These are phyloP conservation scores for Taphrorychus bicolor DNA, from an alignment of 2,888 invertebrate genomes.

Conservation along the genomic window DNA sequence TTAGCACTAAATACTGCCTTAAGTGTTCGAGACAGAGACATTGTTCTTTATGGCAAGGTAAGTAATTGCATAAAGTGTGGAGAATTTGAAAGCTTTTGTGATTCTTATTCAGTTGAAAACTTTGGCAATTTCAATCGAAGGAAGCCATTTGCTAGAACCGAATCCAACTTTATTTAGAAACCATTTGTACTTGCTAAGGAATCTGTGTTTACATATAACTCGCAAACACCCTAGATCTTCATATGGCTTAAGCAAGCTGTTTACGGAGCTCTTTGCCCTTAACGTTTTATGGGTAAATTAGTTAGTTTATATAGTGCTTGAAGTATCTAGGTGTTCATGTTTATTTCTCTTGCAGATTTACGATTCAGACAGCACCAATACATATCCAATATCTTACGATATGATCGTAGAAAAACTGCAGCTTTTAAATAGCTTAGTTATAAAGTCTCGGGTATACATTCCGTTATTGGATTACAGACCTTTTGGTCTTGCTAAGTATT, in stretches of 20 bases:
- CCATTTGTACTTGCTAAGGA: slow-evolving; percentile 34
- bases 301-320: background rate
- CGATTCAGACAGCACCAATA: slow-evolving; percentile 29
- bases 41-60: slow-evolving; percentile 34
- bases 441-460: slow-evolving; percentile 43
- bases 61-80: slow-evolving; percentile 4
- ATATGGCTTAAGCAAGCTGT: slow-evolving; percentile 22
- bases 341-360: slow-evolving; percentile 35
- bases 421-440: slow-evolving; percentile 44
- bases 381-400: slow-evolving; percentile 39
- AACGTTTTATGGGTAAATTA: slow-evolving; percentile 39
- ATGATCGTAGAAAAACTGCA: slow-evolving; percentile 37
- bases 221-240: slow-evolving; percentile 16
- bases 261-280: slow-evolving; percentile 31
- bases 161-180: slow-evolving; percentile 18
- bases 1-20: slow-evolving; percentile 36
- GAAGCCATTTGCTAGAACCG: slow-evolving; percentile 8
- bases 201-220: slow-evolving; percentile 30
- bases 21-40: slow-evolving; percentile 30
- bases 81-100: background rate
- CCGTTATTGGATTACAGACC: slow-evolving; percentile 43
- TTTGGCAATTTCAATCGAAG: slow-evolving; percentile 30
- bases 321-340: too few species aligned
- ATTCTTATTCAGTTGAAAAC: slow-evolving; percentile 28
- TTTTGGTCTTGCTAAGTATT: slow-evolving; percentile 42